Evolutionary conservation across 2,113 vertebrate genomes (phyloP).

Genomic region (Colaptes auratus): DNA sequence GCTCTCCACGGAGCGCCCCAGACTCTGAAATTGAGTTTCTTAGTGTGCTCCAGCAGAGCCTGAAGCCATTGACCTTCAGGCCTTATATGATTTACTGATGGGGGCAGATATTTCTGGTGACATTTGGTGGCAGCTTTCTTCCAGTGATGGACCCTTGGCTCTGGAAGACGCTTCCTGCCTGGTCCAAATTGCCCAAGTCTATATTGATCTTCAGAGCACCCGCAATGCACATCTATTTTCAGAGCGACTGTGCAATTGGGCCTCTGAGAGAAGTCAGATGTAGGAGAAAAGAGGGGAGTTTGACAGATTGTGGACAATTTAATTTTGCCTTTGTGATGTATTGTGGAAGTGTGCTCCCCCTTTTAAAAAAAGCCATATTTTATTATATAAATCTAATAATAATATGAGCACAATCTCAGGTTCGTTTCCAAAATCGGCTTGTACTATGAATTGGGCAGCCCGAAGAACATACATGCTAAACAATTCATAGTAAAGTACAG

Average conservation of each 20-base stretch:
- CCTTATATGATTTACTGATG: not conserved
- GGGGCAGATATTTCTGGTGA: not conserved
- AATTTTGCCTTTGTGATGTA: not conserved
- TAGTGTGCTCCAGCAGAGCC: constrained; percentile 21
- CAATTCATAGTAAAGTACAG: not conserved
- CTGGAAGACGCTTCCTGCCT: not conserved
- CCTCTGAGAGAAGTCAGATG: constrained; percentile 18
- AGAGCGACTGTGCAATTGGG: not conserved
- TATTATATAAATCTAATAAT: not conserved
- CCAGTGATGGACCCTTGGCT: constrained; percentile 9
- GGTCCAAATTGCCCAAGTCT: constrained; percentile 9
- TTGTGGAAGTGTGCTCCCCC: not conserved
- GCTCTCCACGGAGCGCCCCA: not conserved
- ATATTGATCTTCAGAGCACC: constrained; percentile 4
- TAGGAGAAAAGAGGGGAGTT: not conserved
- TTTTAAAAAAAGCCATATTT: not conserved
- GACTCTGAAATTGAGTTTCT: constrained; percentile 21
- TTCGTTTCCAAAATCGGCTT: not conserved
- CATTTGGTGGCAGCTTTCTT: not conserved
- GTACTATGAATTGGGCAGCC: not conserved
- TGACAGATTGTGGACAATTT: not conserved
- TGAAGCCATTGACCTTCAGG: constrained; percentile 40
- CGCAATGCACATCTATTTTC: constrained; percentile 4
- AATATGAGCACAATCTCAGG: not conserved
- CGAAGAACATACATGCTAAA: not conserved